Base-by-base conservation (phyloP, 2,888 invertebrate genomes). In the Temnothorax rugatulus region DNA sequence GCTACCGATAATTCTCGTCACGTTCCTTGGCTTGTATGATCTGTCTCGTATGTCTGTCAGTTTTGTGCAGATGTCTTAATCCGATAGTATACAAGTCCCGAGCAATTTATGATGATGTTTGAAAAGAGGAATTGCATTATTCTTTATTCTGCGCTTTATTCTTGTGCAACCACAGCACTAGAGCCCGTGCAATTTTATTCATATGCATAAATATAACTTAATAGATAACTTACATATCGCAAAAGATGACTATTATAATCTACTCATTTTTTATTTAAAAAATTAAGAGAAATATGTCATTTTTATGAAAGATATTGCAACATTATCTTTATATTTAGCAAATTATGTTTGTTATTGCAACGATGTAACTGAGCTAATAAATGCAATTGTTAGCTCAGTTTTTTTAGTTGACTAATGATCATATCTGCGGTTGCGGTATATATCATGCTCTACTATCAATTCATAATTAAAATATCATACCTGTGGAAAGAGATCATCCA, bases 41-140 rank as follows among this genome's bases (percentile, higher is more conserved):
- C 85, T 85, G 86, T 88, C 82, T 86, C 74, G 76, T 82, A 54
- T 63, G 71, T 85, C 66, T 63, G 71, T 75, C 85, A 66, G 64
- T 85, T 85, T 84, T 71, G 61, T 61, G 82, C 66, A 54, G 88
- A 92, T 91, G 90, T 89, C 90, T 92, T 84, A 91, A 92, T 91
- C 90, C 88, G 83, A 88, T 74, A 64, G 63, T 75, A 82, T 79
- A 86, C 82, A 83, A 85, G 82, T 90, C 82, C 63, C 82, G 81
- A 83, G 84, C 18, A 75, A 84, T 89, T 90, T 81, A 83, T 64
- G 63, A 75, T 82, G 68, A 64, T 47, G 75, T 47, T 68, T 64
- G 64, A 61, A 85, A 61, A 73, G 66, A 50, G 59, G 44, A 86
- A 86, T 34, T 61, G 77, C 74, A 68, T 83, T 71, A 25, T 25